Evolutionary conservation across 2,797 vertebrate species (phyloP), one percentile per base, ranked within the genome.

Genomic region (Calcarius lapponicus): DNA sequence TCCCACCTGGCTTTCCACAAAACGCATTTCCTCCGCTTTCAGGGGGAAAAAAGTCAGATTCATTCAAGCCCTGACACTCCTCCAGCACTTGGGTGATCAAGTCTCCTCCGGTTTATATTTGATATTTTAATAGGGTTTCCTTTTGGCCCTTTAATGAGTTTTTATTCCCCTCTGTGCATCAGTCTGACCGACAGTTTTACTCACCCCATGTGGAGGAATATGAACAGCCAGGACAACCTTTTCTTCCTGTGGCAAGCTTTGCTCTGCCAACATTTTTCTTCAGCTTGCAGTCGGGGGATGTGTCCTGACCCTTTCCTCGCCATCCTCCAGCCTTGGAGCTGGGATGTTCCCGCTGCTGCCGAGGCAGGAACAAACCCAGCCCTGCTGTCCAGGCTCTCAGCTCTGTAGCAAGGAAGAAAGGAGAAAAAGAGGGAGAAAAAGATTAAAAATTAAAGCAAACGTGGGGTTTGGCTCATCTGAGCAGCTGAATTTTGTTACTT

Each of bases 81-180:
- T 88, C 78, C 54, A 80, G 79, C 92, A 26, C 47, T 36, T 62
- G 64, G 70, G 70, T 29, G 81, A 69, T 80, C 50, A 18, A 72
- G 81, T 90, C 95, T 86, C 69, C 84, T 90, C 81, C n/a, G 5
- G 76, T 94, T 90, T 87, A 48, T 79, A 61, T 58, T 65, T 80
- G 95, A 90, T 92, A 90, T 94, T 97, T 97, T 94, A 83, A 93
- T 70, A 93, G 92, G 67, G 81, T 91, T 97, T 96, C 84, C 87
- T 94, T 73, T 90, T 86, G 71, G 61, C 20, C 87, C 72, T 61
- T 87, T 91, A 94, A 94, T 28, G 60, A 95, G 91, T 56, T 95
- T 90, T 82, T 82, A 72, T 92, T 96, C 89, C 91, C 91, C 22
- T 53, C 42, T 48, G 92, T 61, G 43, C 71, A 51, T 87, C 83